Conservation (phyloP, 2,888 invertebrate species). For the Eudemis profundana region DNA sequence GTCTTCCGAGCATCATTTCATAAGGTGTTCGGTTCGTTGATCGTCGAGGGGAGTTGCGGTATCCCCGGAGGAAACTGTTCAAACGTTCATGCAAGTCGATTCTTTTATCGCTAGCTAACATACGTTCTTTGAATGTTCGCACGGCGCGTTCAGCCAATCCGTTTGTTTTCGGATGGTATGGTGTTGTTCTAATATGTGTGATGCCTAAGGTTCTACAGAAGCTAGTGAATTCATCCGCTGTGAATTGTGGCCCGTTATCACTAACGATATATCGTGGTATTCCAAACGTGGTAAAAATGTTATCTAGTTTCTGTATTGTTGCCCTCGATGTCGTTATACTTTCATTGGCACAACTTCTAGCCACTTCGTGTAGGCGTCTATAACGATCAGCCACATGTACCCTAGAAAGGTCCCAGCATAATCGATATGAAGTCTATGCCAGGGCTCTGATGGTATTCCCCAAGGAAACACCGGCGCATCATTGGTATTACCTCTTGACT, state of each 20-base stretch:
- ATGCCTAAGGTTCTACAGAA: background rate
- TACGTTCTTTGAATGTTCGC: slow-evolving; percentile 12
- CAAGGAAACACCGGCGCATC: slow-evolving; percentile 1
- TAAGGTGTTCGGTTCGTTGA: slow-evolving; percentile 2
- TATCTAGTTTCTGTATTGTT: too few relatives aligned
- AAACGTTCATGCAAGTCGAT: slow-evolving; percentile 3
- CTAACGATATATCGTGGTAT: background rate
- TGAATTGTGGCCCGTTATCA: slow-evolving; percentile 3
- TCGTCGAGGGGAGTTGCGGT: background rate
- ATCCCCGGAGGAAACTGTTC: slow-evolving; percentile 12
- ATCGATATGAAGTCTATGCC: too few relatives aligned
- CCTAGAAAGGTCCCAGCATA: too few relatives aligned
- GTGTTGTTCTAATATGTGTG: slow-evolving; percentile 1
- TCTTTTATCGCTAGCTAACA: background rate
- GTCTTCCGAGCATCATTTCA: slow-evolving; percentile 16
- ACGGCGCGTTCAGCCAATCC: slow-evolving; percentile 12
- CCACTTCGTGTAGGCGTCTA: too few relatives aligned
- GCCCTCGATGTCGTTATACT: too few relatives aligned
- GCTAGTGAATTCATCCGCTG: background rate
- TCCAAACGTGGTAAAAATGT: slow-evolving; percentile 6
- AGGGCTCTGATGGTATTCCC: slow-evolving; percentile 7
- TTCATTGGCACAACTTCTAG: too few relatives aligned
- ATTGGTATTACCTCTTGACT: background rate
- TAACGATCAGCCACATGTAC: too few relatives aligned
- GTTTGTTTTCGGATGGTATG: slow-evolving; percentile 13